phyloP scores from a whole-genome alignment of 2,113 vertebrate genomes.

The Gnathonemus echidnorhynchus region DNA sequence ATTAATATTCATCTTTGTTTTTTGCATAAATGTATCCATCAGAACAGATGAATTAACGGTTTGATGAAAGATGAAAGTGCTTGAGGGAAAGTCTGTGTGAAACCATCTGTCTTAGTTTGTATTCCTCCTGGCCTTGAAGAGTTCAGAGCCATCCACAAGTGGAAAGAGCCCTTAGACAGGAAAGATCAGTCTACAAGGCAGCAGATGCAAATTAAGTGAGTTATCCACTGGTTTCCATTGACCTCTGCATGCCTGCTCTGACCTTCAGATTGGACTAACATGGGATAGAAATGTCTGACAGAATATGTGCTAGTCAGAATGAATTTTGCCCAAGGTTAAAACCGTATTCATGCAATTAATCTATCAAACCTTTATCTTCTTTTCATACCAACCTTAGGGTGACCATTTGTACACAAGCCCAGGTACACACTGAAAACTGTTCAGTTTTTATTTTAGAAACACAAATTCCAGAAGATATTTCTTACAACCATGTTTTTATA shows the following conservation, averaged over 20 bases:
- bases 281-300: background rate
- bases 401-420: background rate
- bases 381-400: background rate
- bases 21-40: constrained; percentile 72
- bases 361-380: constrained; percentile 1
- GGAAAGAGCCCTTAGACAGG: constrained; percentile 32
- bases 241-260: constrained; percentile 2
- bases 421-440: background rate
- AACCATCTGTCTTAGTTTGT: constrained; percentile 80
- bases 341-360: constrained; percentile 5
- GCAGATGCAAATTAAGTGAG: constrained; percentile 8
- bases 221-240: constrained; percentile 11
- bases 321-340: constrained; percentile 14
- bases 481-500: background rate
- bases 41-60: constrained; percentile 91
- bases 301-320: background rate
- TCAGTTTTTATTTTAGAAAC: background rate
- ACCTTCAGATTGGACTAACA: constrained; percentile 2
- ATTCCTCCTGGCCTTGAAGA: constrained; percentile 59
- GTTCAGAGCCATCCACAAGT: constrained; percentile 40
- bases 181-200: constrained; percentile 16
- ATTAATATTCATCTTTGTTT: constrained; percentile 92
- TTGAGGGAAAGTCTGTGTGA: constrained; percentile 68
- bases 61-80: constrained; percentile 88
- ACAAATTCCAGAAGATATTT: background rate